These are phyloP conservation scores for Pseudomyrmex gracilis DNA, from an alignment of 1,140 invertebrate genomes.

Conservation along the genomic window DNA sequence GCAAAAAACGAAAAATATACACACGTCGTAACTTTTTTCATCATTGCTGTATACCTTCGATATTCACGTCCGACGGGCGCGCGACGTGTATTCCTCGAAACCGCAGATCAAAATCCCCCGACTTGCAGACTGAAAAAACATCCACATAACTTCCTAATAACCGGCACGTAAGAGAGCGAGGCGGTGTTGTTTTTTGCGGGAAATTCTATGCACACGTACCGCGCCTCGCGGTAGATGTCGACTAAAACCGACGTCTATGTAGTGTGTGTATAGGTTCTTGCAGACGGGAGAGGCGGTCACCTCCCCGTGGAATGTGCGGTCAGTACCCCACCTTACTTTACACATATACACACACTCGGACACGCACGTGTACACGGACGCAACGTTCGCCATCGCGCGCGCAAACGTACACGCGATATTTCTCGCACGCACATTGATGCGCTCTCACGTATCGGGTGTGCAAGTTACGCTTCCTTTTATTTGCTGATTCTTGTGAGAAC, in stretches of 20 bases:
- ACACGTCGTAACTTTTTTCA: too few relatives aligned
- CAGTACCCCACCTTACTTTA: conserved; percentile 76
- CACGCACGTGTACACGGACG: conserved; percentile 1
- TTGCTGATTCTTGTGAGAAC: background rate
- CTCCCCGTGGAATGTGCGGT: conserved; percentile 80
- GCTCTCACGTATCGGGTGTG: conserved; percentile 28
- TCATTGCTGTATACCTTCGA: background rate
- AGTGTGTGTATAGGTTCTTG: conserved; percentile 61
- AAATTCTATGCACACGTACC: conserved; percentile 55
- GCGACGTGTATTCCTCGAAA: background rate
- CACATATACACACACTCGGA: conserved; percentile 42
- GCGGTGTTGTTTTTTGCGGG: conserved; percentile 18
- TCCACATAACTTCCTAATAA: conserved; percentile 42
- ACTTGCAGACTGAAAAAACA: background rate
- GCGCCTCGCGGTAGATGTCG: conserved; percentile 41
- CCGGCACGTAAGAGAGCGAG: background rate
- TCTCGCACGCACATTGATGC: conserved; percentile 34
- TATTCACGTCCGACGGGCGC: too few relatives aligned
- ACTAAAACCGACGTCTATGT: conserved; percentile 53
- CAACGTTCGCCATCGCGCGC: background rate
- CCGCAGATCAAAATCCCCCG: conserved; percentile 2
- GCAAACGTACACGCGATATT: conserved; percentile 27
- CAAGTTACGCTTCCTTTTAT: background rate
- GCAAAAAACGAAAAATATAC: too few relatives aligned
- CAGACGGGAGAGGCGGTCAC: conserved; percentile 75